phyloP scores from a whole-genome alignment of 2,888 invertebrate genomes.

The Scaptomyza reducta region DNA sequence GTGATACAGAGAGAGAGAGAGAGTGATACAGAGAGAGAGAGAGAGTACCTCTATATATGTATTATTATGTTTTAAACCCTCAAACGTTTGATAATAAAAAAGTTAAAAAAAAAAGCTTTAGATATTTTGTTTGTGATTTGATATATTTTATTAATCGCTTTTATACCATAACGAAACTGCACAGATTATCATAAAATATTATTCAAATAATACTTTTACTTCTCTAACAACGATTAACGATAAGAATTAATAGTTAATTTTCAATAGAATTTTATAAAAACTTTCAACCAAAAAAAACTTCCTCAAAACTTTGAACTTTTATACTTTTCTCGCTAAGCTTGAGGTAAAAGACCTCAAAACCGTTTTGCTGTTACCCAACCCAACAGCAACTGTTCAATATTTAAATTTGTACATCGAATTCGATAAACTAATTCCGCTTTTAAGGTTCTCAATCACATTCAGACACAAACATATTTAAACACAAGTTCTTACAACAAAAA shows the following conservation, averaged over 20 bases:
- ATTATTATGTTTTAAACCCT: neutral
- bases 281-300: too few species aligned
- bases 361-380: too few species aligned
- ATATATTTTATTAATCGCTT: neutral
- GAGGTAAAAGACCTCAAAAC: too few species aligned
- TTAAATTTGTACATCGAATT: slow-evolving; percentile 16
- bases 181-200: too few species aligned
- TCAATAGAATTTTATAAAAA: too few species aligned
- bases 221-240: too few species aligned
- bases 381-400: slow-evolving; percentile 12
- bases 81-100: neutral
- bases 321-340: too few species aligned
- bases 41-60: neutral
- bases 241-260: too few species aligned
- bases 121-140: neutral
- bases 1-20: neutral
- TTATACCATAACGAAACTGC: too few species aligned
- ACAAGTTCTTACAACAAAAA: neutral
- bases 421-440: slow-evolving; percentile 13
- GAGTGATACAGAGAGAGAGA: too few species aligned
- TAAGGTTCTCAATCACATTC: slow-evolving; percentile 6
- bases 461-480: neutral
- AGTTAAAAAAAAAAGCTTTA: neutral
- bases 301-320: too few species aligned
- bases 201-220: too few species aligned